Conservation (phyloP, 2,113 vertebrate species). For the Panurus biarmicus region DNA sequence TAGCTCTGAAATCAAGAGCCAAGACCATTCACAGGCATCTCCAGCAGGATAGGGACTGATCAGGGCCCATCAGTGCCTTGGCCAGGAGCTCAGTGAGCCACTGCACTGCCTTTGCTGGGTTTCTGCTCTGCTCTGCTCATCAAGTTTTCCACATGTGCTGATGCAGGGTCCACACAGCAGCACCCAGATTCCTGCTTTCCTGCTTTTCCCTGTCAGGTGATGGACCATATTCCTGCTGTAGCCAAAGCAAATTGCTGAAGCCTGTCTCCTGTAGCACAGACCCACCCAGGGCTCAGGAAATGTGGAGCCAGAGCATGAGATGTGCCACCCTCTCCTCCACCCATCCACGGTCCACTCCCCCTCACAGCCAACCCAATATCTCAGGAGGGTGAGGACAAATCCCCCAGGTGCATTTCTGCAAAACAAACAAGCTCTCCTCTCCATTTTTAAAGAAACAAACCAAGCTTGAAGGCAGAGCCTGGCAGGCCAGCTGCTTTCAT, state of each 20-base stretch:
- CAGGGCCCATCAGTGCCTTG: not conserved
- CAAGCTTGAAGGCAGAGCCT: not conserved
- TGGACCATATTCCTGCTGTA: not conserved
- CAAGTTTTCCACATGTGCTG: not conserved
- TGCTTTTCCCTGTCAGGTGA: not conserved
- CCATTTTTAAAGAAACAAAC: not conserved
- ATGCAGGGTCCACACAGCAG: not conserved
- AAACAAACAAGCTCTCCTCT: not conserved
- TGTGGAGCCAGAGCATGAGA: not conserved
- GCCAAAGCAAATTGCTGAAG: rapidly evolving
- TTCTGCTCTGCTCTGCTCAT: not conserved
- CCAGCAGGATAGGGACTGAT: not conserved
- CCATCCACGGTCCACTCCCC: not conserved
- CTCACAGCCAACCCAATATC: not conserved
- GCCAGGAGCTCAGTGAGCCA: not conserved
- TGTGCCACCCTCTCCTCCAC: not conserved
- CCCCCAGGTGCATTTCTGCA: not conserved
- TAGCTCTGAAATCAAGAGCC: not conserved
- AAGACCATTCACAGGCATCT: not conserved
- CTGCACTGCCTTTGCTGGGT: not conserved
- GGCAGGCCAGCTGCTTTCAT: conserved; percentile 6
- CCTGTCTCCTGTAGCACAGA: not conserved
- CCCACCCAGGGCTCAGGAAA: not conserved
- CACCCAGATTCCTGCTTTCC: not conserved
- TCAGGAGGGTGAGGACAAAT: not conserved